Conservation (phyloP, 2,797 vertebrate genomes). For the Eulemur rubriventer region DNA sequence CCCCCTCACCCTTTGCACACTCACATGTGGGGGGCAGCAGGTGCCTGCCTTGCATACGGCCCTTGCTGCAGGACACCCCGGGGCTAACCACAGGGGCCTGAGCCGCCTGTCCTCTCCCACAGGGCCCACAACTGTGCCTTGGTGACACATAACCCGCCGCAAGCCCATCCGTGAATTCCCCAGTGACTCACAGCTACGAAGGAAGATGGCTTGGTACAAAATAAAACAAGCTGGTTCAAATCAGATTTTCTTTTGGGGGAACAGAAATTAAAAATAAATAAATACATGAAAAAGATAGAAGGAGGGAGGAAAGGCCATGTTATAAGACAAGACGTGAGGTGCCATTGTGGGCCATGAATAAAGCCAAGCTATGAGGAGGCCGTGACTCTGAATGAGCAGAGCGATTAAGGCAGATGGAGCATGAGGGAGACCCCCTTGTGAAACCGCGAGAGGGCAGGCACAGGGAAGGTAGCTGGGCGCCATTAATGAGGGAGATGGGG, state of each 20-base stretch:
- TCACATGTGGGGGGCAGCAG: neutral
- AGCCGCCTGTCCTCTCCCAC: neutral
- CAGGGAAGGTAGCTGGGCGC: neutral
- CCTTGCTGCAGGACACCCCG: neutral
- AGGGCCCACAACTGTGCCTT: neutral
- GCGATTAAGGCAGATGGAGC: neutral
- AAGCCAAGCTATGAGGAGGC: neutral
- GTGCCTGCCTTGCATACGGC: neutral
- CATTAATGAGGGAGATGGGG: rapidly evolving
- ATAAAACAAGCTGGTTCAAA: neutral
- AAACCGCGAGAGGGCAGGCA: rapidly evolving
- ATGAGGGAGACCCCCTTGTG: too few relatives aligned
- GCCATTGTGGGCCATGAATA: too few relatives aligned
- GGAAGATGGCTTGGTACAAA: neutral
- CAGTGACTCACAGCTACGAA: neutral
- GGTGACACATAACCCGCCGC: rapidly evolving
- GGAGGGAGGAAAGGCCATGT: neutral
- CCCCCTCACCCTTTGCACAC: neutral
- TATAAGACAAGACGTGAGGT: neutral
- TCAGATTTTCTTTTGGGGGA: neutral
- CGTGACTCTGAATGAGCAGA: neutral
- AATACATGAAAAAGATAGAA: neutral
- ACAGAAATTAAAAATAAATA: neutral
- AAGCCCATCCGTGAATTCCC: neutral
- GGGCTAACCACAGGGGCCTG: too few relatives aligned